Evolutionary conservation across 1,140 invertebrate genomes (phyloP), one percentile per base, ranked within the genome.

Genomic region (Parasteatoda tepidariorum): DNA sequence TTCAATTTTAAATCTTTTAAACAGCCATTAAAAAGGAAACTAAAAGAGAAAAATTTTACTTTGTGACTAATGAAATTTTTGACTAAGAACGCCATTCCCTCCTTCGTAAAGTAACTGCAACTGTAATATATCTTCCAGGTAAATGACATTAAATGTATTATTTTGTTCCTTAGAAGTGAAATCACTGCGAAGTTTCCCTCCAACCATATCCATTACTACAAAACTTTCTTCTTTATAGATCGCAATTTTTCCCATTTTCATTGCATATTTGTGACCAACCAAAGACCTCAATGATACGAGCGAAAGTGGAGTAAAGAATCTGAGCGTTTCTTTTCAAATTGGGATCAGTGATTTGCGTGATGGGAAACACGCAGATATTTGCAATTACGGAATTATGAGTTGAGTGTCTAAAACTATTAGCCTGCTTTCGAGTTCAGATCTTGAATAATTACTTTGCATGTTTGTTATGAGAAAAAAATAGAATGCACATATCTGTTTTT

Each of bases 101-200:
- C 22, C 9, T 59, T 26, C 28, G 66, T 22, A 57, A 57, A n/a
- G 68, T 68, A 30, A 73, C 41, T 31, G 68, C n/a, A 33, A 15
- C 38, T 68, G 68, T 54, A 73, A 73, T 73, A 73, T 55, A 73
- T 73, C 48, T 73, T 73, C 30, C 48, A 54, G 31, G 68, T 73
- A 73, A 73, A 73, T 73, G 68, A 73, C 68, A 73, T 73, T 73
- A 73, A 73, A 73, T 54, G 68, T 73, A 73, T 73, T 73, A 73
- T 73, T 73, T 73, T 31, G 15, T 7, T 55, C 68, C 30, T 54
- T 55, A 26, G 68, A 54, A 73, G 57, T 55, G 68, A 54, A 73
- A 57, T 28, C 26, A 22, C 68, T 41, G 18, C 31, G 68, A 54
- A 73, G 68, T 73, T 73, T 54, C n/a, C n/a, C n/a, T n/a, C n/a